Conservation (phyloP, 1,140 invertebrate species). For the Tetraneura akinire region DNA sequence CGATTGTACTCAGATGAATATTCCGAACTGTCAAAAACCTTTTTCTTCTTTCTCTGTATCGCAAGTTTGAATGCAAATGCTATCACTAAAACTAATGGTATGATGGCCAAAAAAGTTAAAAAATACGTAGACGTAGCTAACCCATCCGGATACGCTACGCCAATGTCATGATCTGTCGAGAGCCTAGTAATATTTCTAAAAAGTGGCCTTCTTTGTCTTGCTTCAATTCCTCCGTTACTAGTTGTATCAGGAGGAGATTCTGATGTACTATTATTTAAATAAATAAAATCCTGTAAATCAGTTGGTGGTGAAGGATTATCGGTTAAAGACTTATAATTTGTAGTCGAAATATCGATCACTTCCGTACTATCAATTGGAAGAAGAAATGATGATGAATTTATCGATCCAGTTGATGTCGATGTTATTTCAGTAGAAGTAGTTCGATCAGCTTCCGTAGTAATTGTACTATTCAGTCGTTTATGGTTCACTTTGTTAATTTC, state of each 20-base stretch:
- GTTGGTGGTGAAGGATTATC: neutral
- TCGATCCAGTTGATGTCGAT: neutral
- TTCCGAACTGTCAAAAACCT: conserved; percentile 64
- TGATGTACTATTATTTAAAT: conserved; percentile 9
- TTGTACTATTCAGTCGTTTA: conserved; percentile 2
- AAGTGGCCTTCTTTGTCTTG: neutral
- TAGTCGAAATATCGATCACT: neutral
- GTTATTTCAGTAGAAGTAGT: no score
- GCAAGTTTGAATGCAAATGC: conserved; percentile 62
- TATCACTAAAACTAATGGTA: conserved; percentile 64
- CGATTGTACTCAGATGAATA: conserved; percentile 65
- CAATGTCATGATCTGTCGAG: conserved; percentile 49
- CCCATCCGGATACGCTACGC: conserved; percentile 53
- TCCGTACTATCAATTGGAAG: neutral
- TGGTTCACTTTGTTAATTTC: conserved; percentile 37
- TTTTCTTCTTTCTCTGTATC: conserved; percentile 63
- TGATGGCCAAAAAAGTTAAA: conserved; percentile 64
- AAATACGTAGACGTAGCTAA: conserved; percentile 64
- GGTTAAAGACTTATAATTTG: neutral
- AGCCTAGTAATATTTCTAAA: neutral
- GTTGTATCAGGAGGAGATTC: neutral
- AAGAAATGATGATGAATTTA: neutral
- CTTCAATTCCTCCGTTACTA: neutral
- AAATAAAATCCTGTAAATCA: conserved; percentile 36
- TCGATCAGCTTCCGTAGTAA: neutral